Base-by-base conservation (phyloP, 2,888 invertebrate genomes). In the Drosophila algonquin region DNA sequence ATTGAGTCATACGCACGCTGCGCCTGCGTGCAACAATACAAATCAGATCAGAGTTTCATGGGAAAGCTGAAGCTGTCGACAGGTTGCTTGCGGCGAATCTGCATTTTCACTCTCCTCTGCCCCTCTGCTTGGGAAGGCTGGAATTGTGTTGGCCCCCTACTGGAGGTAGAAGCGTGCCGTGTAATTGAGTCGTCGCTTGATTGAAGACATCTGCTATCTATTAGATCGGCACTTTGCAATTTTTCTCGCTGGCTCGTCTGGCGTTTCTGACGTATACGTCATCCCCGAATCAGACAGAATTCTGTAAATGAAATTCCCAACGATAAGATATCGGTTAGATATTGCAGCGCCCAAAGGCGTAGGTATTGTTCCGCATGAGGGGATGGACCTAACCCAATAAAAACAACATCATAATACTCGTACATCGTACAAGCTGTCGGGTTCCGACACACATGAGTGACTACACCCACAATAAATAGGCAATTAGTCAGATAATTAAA, bases 281-380 rank as follows among this genome's bases (percentile, higher is more conserved):
- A 75, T 52, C 56, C 44, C 16, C 54, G 71, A 63, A 71, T 67
- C 61, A 55, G 53, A 75, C 84, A 46, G 61, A 18, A 51, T 46
- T 58, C 48, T 80, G 56, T 64, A 65, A 70, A 32, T 53, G 59
- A 72, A 74, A 61, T 46, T 54, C 61, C 21, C 59, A 45, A 61
- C 79, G 78, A 80, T 80, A 80, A 86, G 81, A 80, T 75, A 75
- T 75, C 48, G 69, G 47, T 48, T 47, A 64, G 59, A 73, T 59
- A 52, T 53, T 54, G 44, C 4, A 40, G 40, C 40, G 32, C 10
- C 44, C 69, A 47, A 27, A 51, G 50, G 40, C 51, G 57, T 16
- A 35, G 35, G 12, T 0, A 35, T 35, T 35, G 12, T 35, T 35
- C 12, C 35, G 1, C 35, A 4, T 35, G 12, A 16, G 40, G 56